Conservation (phyloP, 2,888 invertebrate genomes). For the Machimus rusticus region DNA sequence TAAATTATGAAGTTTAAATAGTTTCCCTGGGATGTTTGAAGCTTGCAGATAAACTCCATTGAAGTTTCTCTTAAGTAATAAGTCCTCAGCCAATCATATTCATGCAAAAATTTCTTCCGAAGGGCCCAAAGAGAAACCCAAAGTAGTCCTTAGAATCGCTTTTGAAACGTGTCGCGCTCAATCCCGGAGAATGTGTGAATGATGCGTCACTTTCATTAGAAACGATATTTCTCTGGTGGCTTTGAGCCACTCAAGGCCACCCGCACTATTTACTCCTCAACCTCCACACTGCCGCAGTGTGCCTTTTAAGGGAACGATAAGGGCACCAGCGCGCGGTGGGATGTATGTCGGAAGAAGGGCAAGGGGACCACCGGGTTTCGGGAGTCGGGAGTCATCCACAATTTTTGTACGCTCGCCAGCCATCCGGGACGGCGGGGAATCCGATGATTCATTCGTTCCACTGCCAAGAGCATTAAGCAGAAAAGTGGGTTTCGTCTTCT, state of each 20-base stretch:
- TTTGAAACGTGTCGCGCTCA: neutral
- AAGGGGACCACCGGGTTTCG: neutral
- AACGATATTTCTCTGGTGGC: neutral
- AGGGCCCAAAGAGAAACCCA: neutral
- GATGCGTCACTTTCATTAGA: conserved; percentile 14
- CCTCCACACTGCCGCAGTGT: neutral
- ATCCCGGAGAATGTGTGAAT: neutral
- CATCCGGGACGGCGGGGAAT: neutral
- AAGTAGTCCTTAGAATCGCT: neutral
- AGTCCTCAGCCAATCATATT: neutral
- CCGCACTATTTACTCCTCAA: neutral
- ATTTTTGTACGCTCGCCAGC: neutral
- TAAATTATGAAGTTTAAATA: neutral
- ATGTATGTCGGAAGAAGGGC: neutral
- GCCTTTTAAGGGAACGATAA: neutral
- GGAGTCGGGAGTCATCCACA: neutral
- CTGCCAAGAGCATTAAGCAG: conserved; percentile 4
- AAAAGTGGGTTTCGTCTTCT: conserved; percentile 23
- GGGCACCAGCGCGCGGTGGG: neutral
- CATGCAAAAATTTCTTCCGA: neutral
- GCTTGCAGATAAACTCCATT: neutral
- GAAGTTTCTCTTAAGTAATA: neutral
- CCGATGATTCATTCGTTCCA: conserved; percentile 14
- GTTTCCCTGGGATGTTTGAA: neutral
- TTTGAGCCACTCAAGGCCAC: neutral